These are phyloP conservation scores for Halcyon chelicuti DNA, from an alignment of 2,797 vertebrate genomes.

Conservation along the genomic window DNA sequence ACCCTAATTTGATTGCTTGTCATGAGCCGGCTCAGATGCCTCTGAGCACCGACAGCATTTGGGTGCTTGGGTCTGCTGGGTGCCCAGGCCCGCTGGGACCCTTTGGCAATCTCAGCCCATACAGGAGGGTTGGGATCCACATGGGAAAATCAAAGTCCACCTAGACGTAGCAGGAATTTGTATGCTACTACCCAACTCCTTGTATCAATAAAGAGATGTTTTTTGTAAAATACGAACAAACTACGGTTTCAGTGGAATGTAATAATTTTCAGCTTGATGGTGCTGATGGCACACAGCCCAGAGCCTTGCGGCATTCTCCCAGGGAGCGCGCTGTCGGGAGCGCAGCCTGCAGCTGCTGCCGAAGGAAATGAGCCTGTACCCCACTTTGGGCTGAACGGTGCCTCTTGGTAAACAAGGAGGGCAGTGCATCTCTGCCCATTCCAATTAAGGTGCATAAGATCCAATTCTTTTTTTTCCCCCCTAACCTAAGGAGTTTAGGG, in stretches of 20 bases:
- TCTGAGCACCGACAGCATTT: background rate
- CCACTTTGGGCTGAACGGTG: accelerated
- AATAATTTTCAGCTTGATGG: background rate
- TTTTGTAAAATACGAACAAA: background rate
- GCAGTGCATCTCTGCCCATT: background rate
- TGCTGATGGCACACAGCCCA: background rate
- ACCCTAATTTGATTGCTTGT: background rate
- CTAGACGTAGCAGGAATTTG: slow-evolving; percentile 15
- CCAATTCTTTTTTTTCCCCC: accelerated
- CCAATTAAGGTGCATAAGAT: accelerated
- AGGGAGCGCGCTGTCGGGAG: accelerated
- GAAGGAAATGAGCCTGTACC: background rate
- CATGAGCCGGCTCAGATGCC: background rate
- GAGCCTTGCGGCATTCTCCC: accelerated
- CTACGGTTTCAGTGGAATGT: background rate
- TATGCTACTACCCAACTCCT: background rate
- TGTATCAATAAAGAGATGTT: slow-evolving; percentile 14
- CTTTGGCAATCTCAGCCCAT: background rate
- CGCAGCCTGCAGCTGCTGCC: background rate
- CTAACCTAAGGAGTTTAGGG: too few species aligned
- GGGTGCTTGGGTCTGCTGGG: background rate
- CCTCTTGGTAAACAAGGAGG: background rate
- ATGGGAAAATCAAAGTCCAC: background rate
- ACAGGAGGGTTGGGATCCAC: background rate
- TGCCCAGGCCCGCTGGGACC: background rate